These are phyloP conservation scores for Centropyge bicolor DNA, from an alignment of 2,797 vertebrate species.

Conservation along the genomic window DNA sequence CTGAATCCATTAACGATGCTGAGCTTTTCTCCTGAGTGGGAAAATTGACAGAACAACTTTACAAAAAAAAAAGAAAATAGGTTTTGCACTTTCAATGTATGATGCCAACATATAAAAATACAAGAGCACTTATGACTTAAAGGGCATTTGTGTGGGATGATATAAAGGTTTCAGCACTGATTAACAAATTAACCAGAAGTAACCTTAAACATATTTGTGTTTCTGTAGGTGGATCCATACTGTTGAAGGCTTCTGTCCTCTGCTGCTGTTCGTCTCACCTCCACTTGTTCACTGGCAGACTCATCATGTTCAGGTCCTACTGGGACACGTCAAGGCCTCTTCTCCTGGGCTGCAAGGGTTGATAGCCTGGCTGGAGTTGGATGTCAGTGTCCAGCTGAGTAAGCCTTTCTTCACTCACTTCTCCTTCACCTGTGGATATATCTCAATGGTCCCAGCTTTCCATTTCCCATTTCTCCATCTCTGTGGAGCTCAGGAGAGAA, in stretches of 20 bases:
- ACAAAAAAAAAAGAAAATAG: not conserved
- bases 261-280: not conserved
- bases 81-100: not conserved
- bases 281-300: not conserved
- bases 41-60: not conserved
- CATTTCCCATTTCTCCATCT: not conserved
- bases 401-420: not conserved
- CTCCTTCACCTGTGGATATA: not conserved
- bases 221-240: too few relatives aligned
- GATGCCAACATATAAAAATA: not conserved
- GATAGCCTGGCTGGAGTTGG: not conserved
- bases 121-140: not conserved
- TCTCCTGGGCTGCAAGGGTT: not conserved
- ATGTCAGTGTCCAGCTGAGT: slow-evolving; percentile 8
- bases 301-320: not conserved
- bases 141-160: not conserved
- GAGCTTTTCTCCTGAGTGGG: not conserved
- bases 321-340: too few relatives aligned
- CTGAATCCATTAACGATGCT: not conserved
- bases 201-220: not conserved
- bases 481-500: not conserved
- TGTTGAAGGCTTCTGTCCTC: not conserved
- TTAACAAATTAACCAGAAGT: not conserved
- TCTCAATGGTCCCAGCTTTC: not conserved
- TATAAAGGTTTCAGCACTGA: not conserved